Conservation (phyloP, 2,888 invertebrate species). For the Phorcus lineatus region DNA sequence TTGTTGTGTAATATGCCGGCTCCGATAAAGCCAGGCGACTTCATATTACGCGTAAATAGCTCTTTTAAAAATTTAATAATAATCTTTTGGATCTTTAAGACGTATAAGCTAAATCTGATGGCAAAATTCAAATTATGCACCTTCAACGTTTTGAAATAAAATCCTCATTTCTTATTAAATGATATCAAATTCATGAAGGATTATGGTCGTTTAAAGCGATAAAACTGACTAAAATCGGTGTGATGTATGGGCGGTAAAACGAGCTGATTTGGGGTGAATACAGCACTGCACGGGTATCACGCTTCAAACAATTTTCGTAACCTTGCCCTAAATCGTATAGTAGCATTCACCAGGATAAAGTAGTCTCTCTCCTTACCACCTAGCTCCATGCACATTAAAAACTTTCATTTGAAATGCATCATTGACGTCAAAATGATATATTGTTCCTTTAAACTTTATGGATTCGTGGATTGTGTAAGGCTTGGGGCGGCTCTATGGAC, state of each 20-base stretch:
- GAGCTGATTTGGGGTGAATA: neutral
- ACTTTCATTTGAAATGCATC: neutral
- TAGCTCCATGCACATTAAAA: neutral
- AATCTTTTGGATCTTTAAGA: no score
- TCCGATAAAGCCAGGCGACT: no score
- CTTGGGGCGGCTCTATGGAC: neutral
- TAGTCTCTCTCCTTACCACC: neutral
- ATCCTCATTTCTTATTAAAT: neutral
- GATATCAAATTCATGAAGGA: neutral
- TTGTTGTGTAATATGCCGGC: no score
- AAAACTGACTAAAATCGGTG: neutral
- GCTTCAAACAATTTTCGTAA: neutral
- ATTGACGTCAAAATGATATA: constrained; percentile 12
- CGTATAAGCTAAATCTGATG: no score
- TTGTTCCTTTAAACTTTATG: neutral
- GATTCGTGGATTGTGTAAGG: neutral
- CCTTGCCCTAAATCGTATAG: neutral
- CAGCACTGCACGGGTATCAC: neutral
- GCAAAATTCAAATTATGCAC: no score
- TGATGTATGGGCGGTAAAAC: constrained; percentile 1
- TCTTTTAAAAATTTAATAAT: no score
- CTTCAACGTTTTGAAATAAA: constrained; percentile 11
- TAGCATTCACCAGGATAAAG: neutral
- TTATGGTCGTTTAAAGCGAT: neutral
- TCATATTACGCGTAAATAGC: no score